Base-by-base conservation (phyloP, 2,888 invertebrate genomes). In the Sarcophaga caerulescens region DNA sequence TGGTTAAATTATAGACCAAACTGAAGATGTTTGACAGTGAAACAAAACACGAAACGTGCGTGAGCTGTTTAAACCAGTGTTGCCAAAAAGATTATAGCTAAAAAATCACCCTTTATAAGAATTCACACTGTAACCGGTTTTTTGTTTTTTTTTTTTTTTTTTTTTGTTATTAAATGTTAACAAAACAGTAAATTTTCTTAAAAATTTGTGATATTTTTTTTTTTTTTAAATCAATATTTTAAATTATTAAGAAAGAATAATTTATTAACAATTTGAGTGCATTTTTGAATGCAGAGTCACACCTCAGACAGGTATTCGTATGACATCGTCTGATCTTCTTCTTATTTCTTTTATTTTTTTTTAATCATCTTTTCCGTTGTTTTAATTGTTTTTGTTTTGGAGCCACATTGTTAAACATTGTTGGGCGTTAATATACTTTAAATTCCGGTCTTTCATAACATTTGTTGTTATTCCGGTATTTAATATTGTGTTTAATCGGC, bases 401-500 rank as follows among this genome's bases (percentile, higher is more conserved):
- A 74, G 47, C 10, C 11, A 62, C 14, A 21, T 57, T 11, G 17
- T 23, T 44, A 25, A 63, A n/a, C 44, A 8, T 52, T 76, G 66
- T 45, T 60, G 21, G 11, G 21, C 35, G 59, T 17, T 47, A n/a
- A 70, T n/a, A 21, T 35, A 35, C 47, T 44, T 17, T 62, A 14
- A 45, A 74, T 81, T 74, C 81, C 71, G 76, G 84, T 52, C 76
- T 71, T 21, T 44, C 25, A 81, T 21, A 60, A 14, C 5, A 19
- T 74, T 70, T 84, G 75, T 84, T 80, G 70, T 68, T 65, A 71
- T 84, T 84, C 71, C 76, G 45, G 68, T 81, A 76, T 84, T 68
- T 57, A 19, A 19, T 73, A 45, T 17, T 66, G 47, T 47, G 4
- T 47, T 47, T 47, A 14, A 14, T n/a, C 14, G 0, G 6, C 23